Percentiles rank a stretch among this genome's conserved stretches.
Evolutionary conservation across 2,113 vertebrate genomes (phyloP).

Genomic region (Microcebus griseorufus): DNA sequence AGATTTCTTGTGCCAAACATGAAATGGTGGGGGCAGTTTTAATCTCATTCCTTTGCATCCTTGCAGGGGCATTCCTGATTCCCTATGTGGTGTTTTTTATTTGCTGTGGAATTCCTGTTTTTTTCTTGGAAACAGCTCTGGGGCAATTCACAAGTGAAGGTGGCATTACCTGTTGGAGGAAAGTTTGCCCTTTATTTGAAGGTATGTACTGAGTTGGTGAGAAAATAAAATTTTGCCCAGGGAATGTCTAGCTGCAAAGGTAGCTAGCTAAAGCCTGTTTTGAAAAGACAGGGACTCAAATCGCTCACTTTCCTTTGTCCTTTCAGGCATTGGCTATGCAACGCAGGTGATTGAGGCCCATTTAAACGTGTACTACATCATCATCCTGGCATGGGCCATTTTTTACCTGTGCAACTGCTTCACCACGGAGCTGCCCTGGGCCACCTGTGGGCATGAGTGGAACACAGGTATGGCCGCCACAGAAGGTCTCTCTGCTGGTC

Average conservation of each 20-base stretch:
- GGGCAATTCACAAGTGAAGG: slow-evolving; percentile 99
- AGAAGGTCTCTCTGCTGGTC: neutral
- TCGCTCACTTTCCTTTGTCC: neutral
- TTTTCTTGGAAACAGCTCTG: slow-evolving; percentile 98
- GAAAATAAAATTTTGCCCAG: neutral
- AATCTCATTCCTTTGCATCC: slow-evolving; percentile 29
- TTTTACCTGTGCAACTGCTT: slow-evolving; percentile 99
- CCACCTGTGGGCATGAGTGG: slow-evolving; percentile 97
- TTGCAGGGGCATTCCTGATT: slow-evolving; percentile 96
- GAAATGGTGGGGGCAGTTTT: neutral
- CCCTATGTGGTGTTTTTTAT: slow-evolving; percentile 98
- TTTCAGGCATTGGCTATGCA: slow-evolving; percentile 96
- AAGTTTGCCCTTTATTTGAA: slow-evolving; percentile 98
- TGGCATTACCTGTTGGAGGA: slow-evolving; percentile 99
- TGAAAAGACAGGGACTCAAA: neutral
- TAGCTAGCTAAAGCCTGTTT: neutral
- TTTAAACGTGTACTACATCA: slow-evolving; percentile 97
- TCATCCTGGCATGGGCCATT: slow-evolving; percentile 98
- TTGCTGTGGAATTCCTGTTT: slow-evolving; percentile 98
- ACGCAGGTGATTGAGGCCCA: slow-evolving; percentile 98
- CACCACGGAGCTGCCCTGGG: slow-evolving; percentile 97
- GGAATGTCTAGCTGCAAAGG: neutral
- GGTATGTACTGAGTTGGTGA: slow-evolving; percentile 83
- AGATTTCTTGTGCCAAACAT: neutral
- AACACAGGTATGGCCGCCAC: slow-evolving; percentile 93